These are phyloP conservation scores for Dufourea novaeangliae DNA, from an alignment of 1,140 invertebrate species.

Conservation along the genomic window DNA sequence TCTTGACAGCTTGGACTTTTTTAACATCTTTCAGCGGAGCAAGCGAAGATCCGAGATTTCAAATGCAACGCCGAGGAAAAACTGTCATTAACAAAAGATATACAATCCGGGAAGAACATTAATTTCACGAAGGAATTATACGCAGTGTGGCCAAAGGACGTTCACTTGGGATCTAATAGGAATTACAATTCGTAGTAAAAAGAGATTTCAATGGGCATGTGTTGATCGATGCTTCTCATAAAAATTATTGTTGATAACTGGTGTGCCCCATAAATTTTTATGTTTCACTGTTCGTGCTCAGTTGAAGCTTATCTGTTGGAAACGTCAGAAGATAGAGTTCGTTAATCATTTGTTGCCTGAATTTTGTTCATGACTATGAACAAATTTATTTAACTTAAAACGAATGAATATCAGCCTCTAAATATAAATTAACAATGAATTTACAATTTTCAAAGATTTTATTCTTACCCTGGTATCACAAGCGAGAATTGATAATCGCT, in stretches of 20 bases:
- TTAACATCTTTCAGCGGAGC: background rate
- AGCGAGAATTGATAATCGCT: too few species aligned
- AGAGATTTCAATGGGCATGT: background rate
- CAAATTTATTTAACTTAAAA: too few species aligned
- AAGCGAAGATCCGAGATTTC: background rate
- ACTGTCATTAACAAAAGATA: constrained; percentile 11
- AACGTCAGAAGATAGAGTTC: too few species aligned
- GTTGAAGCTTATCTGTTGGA: too few species aligned
- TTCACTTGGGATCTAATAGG: background rate
- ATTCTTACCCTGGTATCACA: too few species aligned
- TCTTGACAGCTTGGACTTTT: constrained; percentile 26
- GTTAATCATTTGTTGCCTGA: too few species aligned
- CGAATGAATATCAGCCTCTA: too few species aligned
- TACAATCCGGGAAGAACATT: background rate
- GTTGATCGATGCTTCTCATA: background rate
- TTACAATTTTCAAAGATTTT: too few species aligned
- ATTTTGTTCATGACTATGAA: too few species aligned
- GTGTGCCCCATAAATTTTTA: background rate
- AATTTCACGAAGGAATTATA: background rate
- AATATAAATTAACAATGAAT: too few species aligned
- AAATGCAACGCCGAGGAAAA: background rate
- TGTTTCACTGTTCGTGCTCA: too few species aligned
- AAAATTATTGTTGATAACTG: background rate
- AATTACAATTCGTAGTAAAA: background rate
- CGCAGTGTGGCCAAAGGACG: background rate